phyloP scores from a whole-genome alignment of 2,797 vertebrate genomes.

The Chaetophractus vellerosus region DNA sequence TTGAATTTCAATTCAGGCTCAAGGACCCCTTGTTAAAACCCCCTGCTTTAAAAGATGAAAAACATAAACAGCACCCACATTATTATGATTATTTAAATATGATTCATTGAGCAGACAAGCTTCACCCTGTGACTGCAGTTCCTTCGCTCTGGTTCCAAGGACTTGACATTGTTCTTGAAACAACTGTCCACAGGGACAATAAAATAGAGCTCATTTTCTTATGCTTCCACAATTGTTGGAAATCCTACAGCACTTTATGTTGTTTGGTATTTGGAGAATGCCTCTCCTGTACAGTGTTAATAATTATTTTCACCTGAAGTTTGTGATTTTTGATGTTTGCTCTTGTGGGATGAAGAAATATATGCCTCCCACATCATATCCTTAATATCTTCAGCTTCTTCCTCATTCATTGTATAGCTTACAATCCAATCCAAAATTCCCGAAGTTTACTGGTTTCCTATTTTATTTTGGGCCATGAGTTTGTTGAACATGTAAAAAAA shows the following conservation, averaged over 20 bases:
- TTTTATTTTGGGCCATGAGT: background rate
- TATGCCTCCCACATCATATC: background rate
- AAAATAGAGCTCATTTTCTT: background rate
- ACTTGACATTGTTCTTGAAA: background rate
- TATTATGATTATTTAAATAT: background rate
- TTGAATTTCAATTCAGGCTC: no score
- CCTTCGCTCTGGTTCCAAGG: constrained; percentile 43
- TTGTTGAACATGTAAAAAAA: background rate
- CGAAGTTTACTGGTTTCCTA: background rate
- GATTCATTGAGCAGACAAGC: background rate
- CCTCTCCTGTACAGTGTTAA: background rate
- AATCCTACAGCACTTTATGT: background rate
- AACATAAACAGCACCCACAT: background rate
- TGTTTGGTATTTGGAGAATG: background rate
- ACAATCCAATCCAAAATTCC: background rate
- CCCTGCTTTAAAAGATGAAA: constrained; percentile 24
- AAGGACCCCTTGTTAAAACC: no score
- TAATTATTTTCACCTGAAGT: background rate
- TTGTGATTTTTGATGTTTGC: background rate
- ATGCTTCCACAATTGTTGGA: background rate
- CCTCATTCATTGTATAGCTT: background rate
- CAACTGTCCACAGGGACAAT: no score
- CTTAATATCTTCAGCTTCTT: background rate
- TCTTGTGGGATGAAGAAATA: background rate
- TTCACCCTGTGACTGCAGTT: background rate